Conservation (phyloP, 2,888 invertebrate genomes). For the Bembecia ichneumoniformis region DNA sequence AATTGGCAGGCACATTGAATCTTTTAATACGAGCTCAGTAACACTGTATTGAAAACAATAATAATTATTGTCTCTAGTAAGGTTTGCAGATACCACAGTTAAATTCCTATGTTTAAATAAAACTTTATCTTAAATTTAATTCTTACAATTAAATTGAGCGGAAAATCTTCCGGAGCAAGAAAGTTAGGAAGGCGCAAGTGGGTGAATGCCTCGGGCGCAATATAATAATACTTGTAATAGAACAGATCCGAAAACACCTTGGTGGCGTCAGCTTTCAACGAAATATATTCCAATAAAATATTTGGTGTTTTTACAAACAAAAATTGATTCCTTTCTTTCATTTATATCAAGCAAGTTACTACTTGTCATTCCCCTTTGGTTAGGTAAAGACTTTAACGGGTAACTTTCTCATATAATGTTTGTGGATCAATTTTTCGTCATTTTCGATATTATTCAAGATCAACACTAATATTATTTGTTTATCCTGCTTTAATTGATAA, state of each 20-base stretch:
- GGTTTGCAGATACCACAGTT: too few relatives aligned
- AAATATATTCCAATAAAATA: neutral
- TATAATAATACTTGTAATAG: conserved; percentile 47
- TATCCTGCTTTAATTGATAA: too few relatives aligned
- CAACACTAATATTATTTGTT: too few relatives aligned
- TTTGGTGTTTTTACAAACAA: neutral
- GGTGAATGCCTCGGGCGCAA: conserved; percentile 44
- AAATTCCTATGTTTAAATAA: neutral
- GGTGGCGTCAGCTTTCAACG: conserved; percentile 16
- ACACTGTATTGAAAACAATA: neutral
- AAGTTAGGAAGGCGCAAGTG: conserved; percentile 45
- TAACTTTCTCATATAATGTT: too few relatives aligned
- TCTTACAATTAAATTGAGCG: conserved; percentile 52
- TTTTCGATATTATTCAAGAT: too few relatives aligned
- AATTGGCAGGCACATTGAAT: too few relatives aligned
- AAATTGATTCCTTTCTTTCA: neutral
- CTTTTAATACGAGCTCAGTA: too few relatives aligned
- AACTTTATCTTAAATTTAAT: conserved; percentile 21
- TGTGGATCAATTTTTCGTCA: too few relatives aligned
- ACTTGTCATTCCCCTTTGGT: too few relatives aligned
- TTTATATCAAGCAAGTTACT: neutral
- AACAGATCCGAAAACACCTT: conserved; percentile 44
- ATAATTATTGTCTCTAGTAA: neutral
- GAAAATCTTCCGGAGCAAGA: conserved; percentile 49
- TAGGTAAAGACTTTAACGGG: too few relatives aligned